These are phyloP conservation scores for Diachasma alloeum DNA, from an alignment of 1,140 invertebrate species.

Conservation along the genomic window DNA sequence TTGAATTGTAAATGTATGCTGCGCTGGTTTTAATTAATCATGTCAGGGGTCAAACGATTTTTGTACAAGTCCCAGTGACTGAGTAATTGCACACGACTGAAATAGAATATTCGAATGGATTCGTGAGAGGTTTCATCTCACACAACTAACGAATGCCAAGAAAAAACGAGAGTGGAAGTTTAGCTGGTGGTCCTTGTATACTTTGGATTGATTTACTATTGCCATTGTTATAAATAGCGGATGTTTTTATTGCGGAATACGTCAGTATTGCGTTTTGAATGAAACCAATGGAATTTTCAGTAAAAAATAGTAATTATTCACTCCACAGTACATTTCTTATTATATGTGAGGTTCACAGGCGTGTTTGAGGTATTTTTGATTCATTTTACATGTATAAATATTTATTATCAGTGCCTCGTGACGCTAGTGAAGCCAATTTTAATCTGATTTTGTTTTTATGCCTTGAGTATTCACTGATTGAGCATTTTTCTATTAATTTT, in stretches of 20 bases:
- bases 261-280: neutral
- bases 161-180: neutral
- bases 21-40: conserved; percentile 17
- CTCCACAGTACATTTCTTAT: neutral
- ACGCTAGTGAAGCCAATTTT: too few species aligned
- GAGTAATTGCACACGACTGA: neutral
- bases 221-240: neutral
- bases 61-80: neutral
- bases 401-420: neutral
- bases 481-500: neutral
- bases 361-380: neutral
- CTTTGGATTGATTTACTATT: neutral
- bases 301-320: neutral
- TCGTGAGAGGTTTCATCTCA: neutral
- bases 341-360: neutral
- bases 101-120: conserved; percentile 4
- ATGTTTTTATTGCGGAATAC: neutral
- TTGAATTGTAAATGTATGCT: conserved; percentile 11
- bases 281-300: neutral
- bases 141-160: neutral
- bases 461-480: neutral
- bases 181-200: neutral
- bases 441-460: neutral
- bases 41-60: conserved; percentile 2
- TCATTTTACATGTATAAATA: neutral